Evolutionary conservation across 2,888 invertebrate species (phyloP).

Genomic region (Protodeltote pygarga): DNA sequence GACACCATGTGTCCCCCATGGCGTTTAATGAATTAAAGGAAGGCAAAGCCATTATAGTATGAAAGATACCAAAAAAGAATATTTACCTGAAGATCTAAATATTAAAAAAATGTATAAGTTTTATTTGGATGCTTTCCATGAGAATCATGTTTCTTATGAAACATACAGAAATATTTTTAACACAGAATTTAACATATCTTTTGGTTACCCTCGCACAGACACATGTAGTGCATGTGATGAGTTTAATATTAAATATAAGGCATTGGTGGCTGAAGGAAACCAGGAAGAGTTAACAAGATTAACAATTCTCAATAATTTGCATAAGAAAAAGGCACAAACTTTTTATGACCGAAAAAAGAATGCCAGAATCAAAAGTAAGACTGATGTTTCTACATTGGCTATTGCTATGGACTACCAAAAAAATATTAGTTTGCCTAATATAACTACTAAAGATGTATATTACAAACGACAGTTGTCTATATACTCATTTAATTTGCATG

Average conservation of each 20-base stretch:
- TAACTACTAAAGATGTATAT: constrained; percentile 23
- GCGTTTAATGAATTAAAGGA: no score
- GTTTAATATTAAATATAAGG: neutral
- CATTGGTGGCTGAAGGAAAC: neutral
- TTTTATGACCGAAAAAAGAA: constrained; percentile 21
- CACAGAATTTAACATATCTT: constrained; percentile 25
- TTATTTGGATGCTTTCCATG: neutral
- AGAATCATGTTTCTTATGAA: constrained; percentile 28
- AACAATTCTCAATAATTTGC: constrained; percentile 13
- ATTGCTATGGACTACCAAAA: constrained; percentile 29
- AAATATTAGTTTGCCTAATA: constrained; percentile 46
- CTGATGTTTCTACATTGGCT: neutral
- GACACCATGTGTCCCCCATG: no score
- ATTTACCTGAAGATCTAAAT: constrained; percentile 26
- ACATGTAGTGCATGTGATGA: constrained; percentile 8
- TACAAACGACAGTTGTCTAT: constrained; percentile 29
- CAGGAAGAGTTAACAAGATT: neutral
- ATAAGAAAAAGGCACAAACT: constrained; percentile 30
- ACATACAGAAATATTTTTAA: constrained; percentile 27
- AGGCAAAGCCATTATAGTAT: constrained; percentile 32
- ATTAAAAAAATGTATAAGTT: constrained; percentile 4
- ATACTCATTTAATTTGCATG: constrained; percentile 22
- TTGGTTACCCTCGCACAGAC: constrained; percentile 32
- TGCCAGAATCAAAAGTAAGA: neutral
- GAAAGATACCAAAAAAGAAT: constrained; percentile 30